Evolutionary conservation across 2,797 vertebrate species (phyloP).

Genomic region (Anableps anableps): DNA sequence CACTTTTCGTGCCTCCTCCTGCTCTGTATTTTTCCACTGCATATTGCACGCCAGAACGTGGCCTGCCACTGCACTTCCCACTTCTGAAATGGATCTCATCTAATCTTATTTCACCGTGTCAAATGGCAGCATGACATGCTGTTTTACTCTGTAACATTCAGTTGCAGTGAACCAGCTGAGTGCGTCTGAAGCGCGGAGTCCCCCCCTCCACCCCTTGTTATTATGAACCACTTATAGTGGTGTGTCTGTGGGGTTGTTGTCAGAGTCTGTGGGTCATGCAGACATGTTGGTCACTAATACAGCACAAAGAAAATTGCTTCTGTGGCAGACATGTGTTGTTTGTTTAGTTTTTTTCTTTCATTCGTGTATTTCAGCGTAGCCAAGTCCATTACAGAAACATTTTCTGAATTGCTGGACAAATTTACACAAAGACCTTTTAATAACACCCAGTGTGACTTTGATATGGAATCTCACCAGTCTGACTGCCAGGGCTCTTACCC

Average conservation of each 20-base stretch:
- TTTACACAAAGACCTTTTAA: constrained; percentile 70
- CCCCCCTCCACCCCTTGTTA: constrained; percentile 64
- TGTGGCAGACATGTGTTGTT: constrained; percentile 77
- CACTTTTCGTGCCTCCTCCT: constrained; percentile 61
- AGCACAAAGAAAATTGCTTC: constrained; percentile 84
- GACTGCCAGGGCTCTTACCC: not conserved
- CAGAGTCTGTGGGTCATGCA: constrained; percentile 82
- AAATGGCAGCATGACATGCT: constrained; percentile 84
- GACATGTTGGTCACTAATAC: constrained; percentile 85
- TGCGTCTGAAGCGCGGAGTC: constrained; percentile 72
- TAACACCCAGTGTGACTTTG: constrained; percentile 58
- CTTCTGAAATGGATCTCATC: constrained; percentile 80
- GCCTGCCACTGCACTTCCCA: constrained; percentile 66
- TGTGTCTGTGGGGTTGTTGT: constrained; percentile 81
- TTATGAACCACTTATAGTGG: constrained; percentile 79
- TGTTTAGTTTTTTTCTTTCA: constrained; percentile 41
- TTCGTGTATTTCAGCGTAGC: constrained; percentile 40
- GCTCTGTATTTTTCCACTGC: constrained; percentile 55
- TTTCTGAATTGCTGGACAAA: constrained; percentile 49
- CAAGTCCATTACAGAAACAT: constrained; percentile 58
- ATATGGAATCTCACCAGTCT: constrained; percentile 42
- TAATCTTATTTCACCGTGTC: constrained; percentile 84
- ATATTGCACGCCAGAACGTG: constrained; percentile 43
- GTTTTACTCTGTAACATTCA: constrained; percentile 83
- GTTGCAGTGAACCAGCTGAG: constrained; percentile 80